Base-by-base conservation (phyloP, 2,888 invertebrate species). In the Anticlea derivata region DNA sequence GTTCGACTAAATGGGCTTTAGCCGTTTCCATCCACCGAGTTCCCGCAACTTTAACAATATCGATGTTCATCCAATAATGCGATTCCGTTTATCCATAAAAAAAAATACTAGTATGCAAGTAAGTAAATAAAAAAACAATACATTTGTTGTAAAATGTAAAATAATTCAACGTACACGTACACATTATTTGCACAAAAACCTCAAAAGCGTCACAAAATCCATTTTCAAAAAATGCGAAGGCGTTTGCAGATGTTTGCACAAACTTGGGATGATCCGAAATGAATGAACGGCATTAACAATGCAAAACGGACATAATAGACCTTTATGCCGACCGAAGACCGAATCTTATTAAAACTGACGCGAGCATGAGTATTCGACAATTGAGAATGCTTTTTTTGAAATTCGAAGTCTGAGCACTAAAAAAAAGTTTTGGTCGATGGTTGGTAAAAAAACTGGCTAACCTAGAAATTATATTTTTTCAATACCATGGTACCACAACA, bases 281-380 rank as follows among this genome's bases (percentile, higher is more conserved):
- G 61, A 63, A 60, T 60, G 68, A 73, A 73, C 66, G 67, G 74
- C 73, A 79, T 80, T 81, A 75, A 80, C 80, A 81, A 82, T 73
- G 66, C 57, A 62, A 63, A 66, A 59, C 59, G 66, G 69, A 73
- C 74, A 85, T 80, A 82, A 84, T 75, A 61, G 75, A 62, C 65
- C 72, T 76, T 75, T 79, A 74, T 78, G 24, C 44, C 24, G 44
- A 48, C 53, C 73, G 34, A 52, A 17, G 48, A 48, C 53, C 73
- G 77, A 81, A 82, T 84, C 79, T 78, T 83, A 80, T 86, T 83
- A 83, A 78, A 81, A 70, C 71, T 75, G 78, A 80, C 75, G 73
- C 67, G 70, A 63, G 70, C 66, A 71, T 55, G 67, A 66, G 60
- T 63, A 56, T 61, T n/a, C 55, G 40, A 53, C 52, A 53, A 53